Evolutionary conservation across 2,797 vertebrate genomes (phyloP), one percentile per base, ranked within the genome.

Genomic region (Platyrinchus mystaceus): DNA sequence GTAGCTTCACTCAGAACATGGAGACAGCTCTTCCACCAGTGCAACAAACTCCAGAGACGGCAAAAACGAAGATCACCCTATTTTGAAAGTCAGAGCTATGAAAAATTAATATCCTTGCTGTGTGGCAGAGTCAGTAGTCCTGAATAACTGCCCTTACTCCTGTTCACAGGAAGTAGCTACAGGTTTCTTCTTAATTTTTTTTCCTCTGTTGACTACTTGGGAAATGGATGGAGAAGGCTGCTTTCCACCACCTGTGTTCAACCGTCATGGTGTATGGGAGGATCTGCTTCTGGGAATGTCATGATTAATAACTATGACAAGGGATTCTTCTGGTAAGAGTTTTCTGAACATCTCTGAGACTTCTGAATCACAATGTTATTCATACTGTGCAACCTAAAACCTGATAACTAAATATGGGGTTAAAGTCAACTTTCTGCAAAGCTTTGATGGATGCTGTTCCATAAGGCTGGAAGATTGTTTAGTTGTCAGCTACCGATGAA

Each of bases 311-410:
- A 70, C 52, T 39, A 67, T 67, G 46, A 79, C 49, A 63, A 78
- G 28, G 21, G 80, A 56, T 24, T 27, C 12, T 77, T 60, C 50
- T n/a, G 13, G n/a, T 82, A 84, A 90, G 39, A 94, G 30, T 6
- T 86, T 79, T 92, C 58, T 87, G 85, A 81, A 66, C 26, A 49
- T 73, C 34, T 86, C 63, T 75, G 59, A 89, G 68, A 84, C 59
- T 68, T 70, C 50, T 90, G 91, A 96, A 92, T 95, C 94, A 96
- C 36, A 55, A 52, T 26, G 37, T 89, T 95, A 84, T 91, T 97
- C 89, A 89, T 66, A 68, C 76, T 27, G 58, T 64, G 44, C 64
- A 85, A 60, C 44, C 36, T 82, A 73, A 94, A 93, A 56, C 24
- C 60, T 76, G 66, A 66, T 37, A 92, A 68, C 55, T 88, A 89